These are phyloP conservation scores for Nycticebus coucang DNA, from an alignment of 2,113 vertebrate species.

Conservation along the genomic window DNA sequence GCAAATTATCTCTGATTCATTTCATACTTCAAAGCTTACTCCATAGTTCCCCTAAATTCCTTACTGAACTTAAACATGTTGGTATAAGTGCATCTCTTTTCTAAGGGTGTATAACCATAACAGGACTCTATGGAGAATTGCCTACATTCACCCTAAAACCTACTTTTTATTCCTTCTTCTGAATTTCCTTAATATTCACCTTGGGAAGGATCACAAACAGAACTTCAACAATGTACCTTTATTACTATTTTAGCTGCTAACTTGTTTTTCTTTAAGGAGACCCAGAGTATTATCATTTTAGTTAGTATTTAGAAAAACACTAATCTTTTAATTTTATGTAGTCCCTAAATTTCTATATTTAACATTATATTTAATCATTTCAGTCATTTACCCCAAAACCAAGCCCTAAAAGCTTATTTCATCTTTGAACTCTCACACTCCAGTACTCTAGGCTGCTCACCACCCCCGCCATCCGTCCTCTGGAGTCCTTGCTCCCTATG, in stretches of 20 bases:
- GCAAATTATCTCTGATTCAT: background rate
- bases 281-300: background rate
- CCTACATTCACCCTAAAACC: background rate
- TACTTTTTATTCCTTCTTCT: background rate
- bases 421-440: background rate
- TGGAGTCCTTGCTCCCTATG: rapidly evolving
- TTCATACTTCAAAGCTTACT: background rate
- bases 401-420: background rate
- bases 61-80: background rate
- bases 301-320: background rate
- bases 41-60: background rate
- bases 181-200: background rate
- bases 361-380: background rate
- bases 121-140: background rate
- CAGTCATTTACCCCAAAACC: no score
- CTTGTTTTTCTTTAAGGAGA: background rate
- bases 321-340: background rate
- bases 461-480: background rate
- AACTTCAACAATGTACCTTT: background rate
- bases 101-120: background rate
- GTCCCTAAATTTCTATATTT: background rate
- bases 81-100: background rate
- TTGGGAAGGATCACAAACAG: background rate
- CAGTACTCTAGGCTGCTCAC: background rate
- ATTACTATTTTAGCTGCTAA: background rate